These are phyloP conservation scores for Chelon labrosus DNA, from an alignment of 2,797 vertebrate species.

Conservation along the genomic window DNA sequence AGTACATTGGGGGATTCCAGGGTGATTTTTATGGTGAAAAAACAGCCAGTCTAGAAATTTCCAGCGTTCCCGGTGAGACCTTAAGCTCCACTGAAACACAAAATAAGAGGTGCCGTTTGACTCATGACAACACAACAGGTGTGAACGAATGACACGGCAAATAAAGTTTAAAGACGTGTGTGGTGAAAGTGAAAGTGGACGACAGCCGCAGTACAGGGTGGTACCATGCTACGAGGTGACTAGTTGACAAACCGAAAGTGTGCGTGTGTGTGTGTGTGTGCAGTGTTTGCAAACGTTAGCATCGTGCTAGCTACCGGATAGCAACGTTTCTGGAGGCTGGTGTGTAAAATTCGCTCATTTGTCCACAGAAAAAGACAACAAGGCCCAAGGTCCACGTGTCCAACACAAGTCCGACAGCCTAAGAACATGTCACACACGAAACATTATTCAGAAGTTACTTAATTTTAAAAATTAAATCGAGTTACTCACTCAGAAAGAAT, in stretches of 20 bases:
- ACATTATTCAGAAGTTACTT: conserved; percentile 47
- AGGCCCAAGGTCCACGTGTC: conserved; percentile 5
- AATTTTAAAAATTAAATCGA: conserved; percentile 75
- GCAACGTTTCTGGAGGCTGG: conserved; percentile 39
- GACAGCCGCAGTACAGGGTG: conserved; percentile 2
- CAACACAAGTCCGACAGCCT: not conserved
- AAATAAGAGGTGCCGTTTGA: conserved; percentile 25
- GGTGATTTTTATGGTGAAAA: conserved; percentile 1
- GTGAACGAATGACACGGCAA: conserved; percentile 14
- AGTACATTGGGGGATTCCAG: not conserved
- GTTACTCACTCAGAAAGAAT: conserved; percentile 90
- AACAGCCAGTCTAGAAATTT: not conserved
- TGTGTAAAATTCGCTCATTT: conserved; percentile 21
- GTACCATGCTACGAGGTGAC: conserved; percentile 2
- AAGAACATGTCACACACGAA: conserved; percentile 26
- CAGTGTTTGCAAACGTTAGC: conserved; percentile 64
- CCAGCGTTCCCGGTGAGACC: not conserved
- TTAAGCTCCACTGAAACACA: not conserved
- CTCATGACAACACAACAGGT: conserved; percentile 70
- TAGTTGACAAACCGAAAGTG: conserved; percentile 57
- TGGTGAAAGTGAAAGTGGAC: conserved; percentile 69
- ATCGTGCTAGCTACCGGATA: conserved; percentile 72
- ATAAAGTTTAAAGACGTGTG: conserved; percentile 33
- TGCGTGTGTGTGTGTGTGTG: conserved; percentile 14
- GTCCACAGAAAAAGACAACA: conserved; percentile 41